phyloP scores from a whole-genome alignment of 1,140 invertebrate species.

The Apis florea region DNA sequence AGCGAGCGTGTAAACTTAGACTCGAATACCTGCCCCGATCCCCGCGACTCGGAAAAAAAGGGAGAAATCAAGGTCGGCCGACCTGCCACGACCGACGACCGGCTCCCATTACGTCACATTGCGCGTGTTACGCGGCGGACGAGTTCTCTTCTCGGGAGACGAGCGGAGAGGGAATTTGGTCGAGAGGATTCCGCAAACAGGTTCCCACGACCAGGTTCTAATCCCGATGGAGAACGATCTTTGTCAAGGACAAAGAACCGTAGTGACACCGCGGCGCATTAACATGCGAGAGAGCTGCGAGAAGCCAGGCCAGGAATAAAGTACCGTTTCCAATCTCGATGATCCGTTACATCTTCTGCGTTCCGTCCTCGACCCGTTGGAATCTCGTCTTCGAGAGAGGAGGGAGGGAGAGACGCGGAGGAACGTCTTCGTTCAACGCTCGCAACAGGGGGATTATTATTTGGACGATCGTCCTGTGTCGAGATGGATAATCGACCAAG shows the following conservation, averaged over 20 bases:
- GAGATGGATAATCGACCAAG: too few relatives aligned
- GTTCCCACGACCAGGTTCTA: slow-evolving; percentile 16
- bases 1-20: too few relatives aligned
- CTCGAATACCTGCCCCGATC: too few relatives aligned
- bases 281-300: slow-evolving; percentile 54
- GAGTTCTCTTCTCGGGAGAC: too few relatives aligned
- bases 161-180: background rate
- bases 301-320: slow-evolving; percentile 47
- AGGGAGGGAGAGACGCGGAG: background rate
- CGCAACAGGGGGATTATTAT: too few relatives aligned
- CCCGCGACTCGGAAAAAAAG: slow-evolving; percentile 16
- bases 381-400: slow-evolving; percentile 24
- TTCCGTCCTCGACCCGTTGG: slow-evolving; percentile 38
- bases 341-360: slow-evolving; percentile 68
- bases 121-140: background rate
- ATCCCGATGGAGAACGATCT: slow-evolving; percentile 6
- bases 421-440: slow-evolving; percentile 22
- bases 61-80: slow-evolving; percentile 31
- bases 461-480: too few relatives aligned
- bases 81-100: background rate
- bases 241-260: slow-evolving; percentile 48
- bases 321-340: slow-evolving; percentile 70
- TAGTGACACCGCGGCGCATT: slow-evolving; percentile 48
- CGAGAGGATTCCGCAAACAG: background rate
- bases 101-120: slow-evolving; percentile 9